Evolutionary conservation across 2,797 vertebrate species (phyloP).

Genomic region (Callimico goeldii): DNA sequence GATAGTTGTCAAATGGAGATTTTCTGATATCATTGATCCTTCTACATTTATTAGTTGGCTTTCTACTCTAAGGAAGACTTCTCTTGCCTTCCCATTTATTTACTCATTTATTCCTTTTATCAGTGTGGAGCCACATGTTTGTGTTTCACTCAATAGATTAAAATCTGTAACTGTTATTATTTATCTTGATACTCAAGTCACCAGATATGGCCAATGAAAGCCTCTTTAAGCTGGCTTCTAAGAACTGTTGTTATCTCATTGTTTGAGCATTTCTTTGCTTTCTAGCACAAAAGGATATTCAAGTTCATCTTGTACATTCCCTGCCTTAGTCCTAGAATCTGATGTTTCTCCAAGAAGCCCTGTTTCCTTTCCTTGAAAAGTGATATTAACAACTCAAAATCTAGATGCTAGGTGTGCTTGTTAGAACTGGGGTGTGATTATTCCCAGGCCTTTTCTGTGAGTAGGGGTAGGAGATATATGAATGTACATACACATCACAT

Average conservation of each 20-base stretch:
- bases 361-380: not conserved
- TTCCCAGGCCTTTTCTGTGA: not conserved
- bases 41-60: not conserved
- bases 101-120: not conserved
- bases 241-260: not conserved
- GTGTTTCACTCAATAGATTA: not conserved
- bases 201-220: not conserved
- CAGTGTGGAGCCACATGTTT: not conserved
- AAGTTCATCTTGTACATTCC: not conserved
- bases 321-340: not conserved
- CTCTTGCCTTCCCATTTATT: not conserved
- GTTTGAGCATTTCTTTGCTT: not conserved
- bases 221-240: not conserved
- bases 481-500: not conserved
- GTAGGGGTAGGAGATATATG: not conserved
- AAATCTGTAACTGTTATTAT: not conserved
- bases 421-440: not conserved
- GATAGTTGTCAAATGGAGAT: not conserved
- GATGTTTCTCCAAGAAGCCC: not conserved
- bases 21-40: not conserved
- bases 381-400: not conserved
- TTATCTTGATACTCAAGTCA: not conserved
- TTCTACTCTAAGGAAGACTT: not conserved
- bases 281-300: not conserved
- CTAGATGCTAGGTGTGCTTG: not conserved